Conservation (phyloP, 2,113 vertebrate genomes). For the Macrotus californicus region DNA sequence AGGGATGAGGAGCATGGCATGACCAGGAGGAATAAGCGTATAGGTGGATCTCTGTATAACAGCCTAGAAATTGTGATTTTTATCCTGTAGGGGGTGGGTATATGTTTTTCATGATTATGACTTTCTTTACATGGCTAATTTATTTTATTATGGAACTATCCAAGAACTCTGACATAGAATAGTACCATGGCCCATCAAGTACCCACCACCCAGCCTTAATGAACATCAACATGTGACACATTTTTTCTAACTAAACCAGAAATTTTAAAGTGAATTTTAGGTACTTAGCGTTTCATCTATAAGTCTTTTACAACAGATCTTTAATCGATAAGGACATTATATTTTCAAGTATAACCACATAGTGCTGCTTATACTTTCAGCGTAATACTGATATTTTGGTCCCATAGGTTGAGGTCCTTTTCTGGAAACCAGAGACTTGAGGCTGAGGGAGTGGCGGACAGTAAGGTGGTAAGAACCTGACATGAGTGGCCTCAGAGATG, state of each 20-base stretch:
- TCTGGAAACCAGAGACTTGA: neutral
- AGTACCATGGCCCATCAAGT: neutral
- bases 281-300: neutral
- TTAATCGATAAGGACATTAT: neutral
- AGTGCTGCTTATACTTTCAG: neutral
- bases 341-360: neutral
- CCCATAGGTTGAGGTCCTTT: neutral
- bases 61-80: neutral
- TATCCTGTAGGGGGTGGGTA: neutral
- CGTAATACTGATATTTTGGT: neutral
- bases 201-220: neutral
- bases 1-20: neutral
- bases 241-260: neutral
- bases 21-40: neutral
- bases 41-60: neutral
- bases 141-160: neutral
- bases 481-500: neutral
- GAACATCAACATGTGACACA: neutral
- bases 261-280: slow-evolving; percentile 1
- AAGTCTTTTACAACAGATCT: neutral
- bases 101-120: neutral
- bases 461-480: neutral
- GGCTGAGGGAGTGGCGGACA: neutral
- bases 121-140: neutral
- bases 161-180: neutral